Percentiles rank a stretch among this genome's conserved stretches.
Conservation (phyloP, 1,140 invertebrate species). For the Papilio glaucus region DNA sequence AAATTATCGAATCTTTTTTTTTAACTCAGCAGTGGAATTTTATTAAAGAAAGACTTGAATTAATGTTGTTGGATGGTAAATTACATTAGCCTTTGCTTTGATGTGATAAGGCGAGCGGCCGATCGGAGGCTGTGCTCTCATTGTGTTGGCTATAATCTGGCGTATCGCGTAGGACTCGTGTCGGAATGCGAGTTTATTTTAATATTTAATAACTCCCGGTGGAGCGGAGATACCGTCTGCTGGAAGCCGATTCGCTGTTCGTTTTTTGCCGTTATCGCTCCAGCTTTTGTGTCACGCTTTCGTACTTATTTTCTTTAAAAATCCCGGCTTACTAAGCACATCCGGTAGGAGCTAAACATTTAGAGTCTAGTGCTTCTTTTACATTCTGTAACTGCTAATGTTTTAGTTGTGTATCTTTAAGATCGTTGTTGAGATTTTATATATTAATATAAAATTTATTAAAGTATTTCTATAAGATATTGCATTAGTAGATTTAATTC, state of each 20-base stretch:
- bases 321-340: slow-evolving; percentile 58
- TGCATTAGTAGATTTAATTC: too few species aligned
- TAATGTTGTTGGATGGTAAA: slow-evolving; percentile 60
- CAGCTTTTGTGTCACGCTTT: slow-evolving; percentile 77
- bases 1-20: slow-evolving; percentile 52
- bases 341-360: slow-evolving; percentile 56
- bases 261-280: slow-evolving; percentile 72
- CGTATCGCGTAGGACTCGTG: slow-evolving; percentile 76
- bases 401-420: neutral
- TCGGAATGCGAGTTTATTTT: slow-evolving; percentile 81
- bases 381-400: neutral
- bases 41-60: slow-evolving; percentile 50
- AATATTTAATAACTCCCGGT: slow-evolving; percentile 81
- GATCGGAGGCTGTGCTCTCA: slow-evolving; percentile 67
- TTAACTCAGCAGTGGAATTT: slow-evolving; percentile 60
- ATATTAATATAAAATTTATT: too few species aligned
- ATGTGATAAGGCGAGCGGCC: slow-evolving; percentile 70
- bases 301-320: slow-evolving; percentile 56
- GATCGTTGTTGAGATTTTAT: too few species aligned
- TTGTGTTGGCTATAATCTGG: slow-evolving; percentile 77
- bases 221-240: slow-evolving; percentile 73
- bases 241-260: slow-evolving; percentile 67
- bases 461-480: too few species aligned
- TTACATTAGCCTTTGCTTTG: slow-evolving; percentile 68
- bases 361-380: neutral